A percentile compares a stretch with the other conserved stretches of the same genome.
phyloP scores from a whole-genome alignment of 2,888 invertebrate genomes.

The Norana najaformis region DNA sequence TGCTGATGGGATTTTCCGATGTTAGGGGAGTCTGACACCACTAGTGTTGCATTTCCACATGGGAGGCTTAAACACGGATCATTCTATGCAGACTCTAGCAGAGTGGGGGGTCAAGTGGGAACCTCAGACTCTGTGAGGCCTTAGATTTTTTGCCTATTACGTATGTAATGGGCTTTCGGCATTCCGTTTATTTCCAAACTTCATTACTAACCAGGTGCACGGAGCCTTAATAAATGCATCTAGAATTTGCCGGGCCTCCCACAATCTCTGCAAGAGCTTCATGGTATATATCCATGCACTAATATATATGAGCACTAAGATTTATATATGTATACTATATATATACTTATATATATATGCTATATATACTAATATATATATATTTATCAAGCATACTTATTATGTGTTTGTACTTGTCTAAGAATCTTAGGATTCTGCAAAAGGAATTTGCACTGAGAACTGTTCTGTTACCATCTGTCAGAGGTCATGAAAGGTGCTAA shows the following conservation, averaged over 20 bases:
- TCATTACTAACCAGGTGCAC: not conserved
- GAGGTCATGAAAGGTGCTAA: too few relatives aligned
- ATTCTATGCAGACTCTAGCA: not conserved
- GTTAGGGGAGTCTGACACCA: not conserved
- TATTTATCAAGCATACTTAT: too few relatives aligned
- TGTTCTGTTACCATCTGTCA: not conserved
- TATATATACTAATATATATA: too few relatives aligned
- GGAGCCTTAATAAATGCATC: not conserved
- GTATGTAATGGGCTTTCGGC: not conserved
- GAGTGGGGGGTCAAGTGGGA: not conserved
- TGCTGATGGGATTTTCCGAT: not conserved
- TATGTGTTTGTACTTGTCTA: not conserved
- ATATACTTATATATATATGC: not conserved
- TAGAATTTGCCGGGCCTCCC: not conserved
- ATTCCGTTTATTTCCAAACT: slow-evolving; percentile 2
- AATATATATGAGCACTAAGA: not conserved
- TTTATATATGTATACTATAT: not conserved
- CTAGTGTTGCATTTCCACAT: not conserved
- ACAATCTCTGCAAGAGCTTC: not conserved
- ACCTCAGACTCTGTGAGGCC: not conserved
- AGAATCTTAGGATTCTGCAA: not conserved
- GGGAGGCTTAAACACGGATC: not conserved
- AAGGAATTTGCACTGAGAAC: not conserved
- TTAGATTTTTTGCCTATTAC: too few relatives aligned
- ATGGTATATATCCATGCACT: not conserved